Percentiles rank a stretch among this genome's conserved stretches.
Evolutionary conservation across 2,797 vertebrate genomes (phyloP).

Genomic region (Liparis tanakae): DNA sequence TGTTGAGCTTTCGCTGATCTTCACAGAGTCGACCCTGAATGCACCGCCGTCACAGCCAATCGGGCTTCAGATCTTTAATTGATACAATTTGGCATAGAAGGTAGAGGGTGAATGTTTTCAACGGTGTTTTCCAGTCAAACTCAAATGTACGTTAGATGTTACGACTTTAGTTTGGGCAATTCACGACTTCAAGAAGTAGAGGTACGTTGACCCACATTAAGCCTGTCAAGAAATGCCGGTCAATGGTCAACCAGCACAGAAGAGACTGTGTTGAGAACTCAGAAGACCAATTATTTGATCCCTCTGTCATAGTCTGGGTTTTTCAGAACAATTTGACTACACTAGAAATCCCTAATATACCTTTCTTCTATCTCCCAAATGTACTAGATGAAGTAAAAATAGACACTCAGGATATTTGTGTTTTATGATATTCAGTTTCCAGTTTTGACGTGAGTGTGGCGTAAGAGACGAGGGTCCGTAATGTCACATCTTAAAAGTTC

Average conservation of each 20-base stretch:
- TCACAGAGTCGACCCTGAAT: too few species aligned
- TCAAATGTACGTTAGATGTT: too few species aligned
- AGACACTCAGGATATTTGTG: background rate
- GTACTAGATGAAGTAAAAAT: background rate
- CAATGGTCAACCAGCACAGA: background rate
- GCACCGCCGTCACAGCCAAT: too few species aligned
- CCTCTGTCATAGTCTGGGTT: too few species aligned
- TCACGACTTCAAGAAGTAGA: too few species aligned
- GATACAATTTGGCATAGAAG: too few species aligned
- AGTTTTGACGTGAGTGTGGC: background rate
- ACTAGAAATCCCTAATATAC: too few species aligned
- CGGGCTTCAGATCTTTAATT: too few species aligned
- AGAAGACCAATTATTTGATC: background rate
- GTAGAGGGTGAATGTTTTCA: background rate
- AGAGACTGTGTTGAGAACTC: background rate
- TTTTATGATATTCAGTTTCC: background rate
- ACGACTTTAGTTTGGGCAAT: too few species aligned
- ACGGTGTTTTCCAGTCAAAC: too few species aligned
- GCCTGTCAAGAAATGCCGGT: background rate
- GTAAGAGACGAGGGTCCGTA: conserved; percentile 15
- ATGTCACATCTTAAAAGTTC: conserved; percentile 16
- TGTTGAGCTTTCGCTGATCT: too few species aligned
- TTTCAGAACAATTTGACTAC: too few species aligned
- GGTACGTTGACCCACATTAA: background rate
- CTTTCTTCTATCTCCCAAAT: background rate